Conservation (phyloP, 2,797 vertebrate species). For the Diglossa cyanea region DNA sequence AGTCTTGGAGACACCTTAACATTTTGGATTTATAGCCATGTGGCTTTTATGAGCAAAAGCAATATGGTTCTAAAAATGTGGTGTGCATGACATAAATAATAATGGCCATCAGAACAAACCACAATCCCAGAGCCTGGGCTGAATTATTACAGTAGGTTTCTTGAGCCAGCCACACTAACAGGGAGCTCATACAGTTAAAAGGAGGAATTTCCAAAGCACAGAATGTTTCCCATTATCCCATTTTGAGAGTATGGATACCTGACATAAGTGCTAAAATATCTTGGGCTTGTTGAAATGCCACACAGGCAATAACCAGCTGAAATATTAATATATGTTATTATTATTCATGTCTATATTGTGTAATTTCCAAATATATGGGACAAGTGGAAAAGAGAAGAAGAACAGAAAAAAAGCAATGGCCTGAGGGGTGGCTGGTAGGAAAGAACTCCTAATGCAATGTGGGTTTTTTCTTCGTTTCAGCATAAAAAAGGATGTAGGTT, state of each 20-base stretch:
- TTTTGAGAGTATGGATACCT: constrained; percentile 12
- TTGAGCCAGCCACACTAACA: background rate
- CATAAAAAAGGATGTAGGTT: background rate
- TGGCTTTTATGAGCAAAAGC: constrained; percentile 60
- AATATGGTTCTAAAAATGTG: constrained; percentile 48
- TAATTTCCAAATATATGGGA: background rate
- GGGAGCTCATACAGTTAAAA: background rate
- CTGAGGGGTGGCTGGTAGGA: background rate
- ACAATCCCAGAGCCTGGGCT: constrained; percentile 35
- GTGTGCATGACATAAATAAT: constrained; percentile 59
- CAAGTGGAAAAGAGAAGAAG: background rate
- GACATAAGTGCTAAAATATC: background rate
- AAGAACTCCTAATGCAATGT: background rate
- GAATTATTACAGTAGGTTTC: constrained; percentile 36
- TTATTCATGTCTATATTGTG: background rate
- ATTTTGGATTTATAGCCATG: constrained; percentile 59
- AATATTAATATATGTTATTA: constrained; percentile 2
- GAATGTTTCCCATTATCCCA: background rate
- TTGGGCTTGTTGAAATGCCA: background rate
- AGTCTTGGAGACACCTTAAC: constrained; percentile 58
- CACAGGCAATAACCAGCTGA: background rate
- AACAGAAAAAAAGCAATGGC: background rate
- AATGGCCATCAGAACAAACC: constrained; percentile 38
- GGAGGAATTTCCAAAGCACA: background rate
- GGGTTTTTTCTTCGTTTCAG: background rate